Conservation (phyloP, 2,113 vertebrate genomes). For the Trogon melanurus region DNA sequence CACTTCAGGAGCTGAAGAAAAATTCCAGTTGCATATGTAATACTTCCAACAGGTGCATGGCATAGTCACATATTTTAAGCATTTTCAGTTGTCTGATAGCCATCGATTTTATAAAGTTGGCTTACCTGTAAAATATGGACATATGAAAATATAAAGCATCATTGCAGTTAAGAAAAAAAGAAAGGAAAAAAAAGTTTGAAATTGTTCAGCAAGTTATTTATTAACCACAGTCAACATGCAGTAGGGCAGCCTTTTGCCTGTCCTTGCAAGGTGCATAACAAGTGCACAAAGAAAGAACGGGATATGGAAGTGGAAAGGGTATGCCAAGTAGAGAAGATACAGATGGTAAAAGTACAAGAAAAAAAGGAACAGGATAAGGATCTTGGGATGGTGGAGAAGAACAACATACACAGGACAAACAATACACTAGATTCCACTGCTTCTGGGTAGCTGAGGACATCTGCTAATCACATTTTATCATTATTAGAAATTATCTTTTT, state of each 20-base stretch:
- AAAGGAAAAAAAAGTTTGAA: neutral
- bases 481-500: neutral
- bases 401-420: neutral
- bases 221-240: neutral
- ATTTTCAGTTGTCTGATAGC: neutral
- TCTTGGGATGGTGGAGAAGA: neutral
- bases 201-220: neutral
- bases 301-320: neutral
- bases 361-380: neutral
- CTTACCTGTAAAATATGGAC: neutral
- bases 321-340: neutral
- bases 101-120: neutral
- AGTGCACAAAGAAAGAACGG: neutral
- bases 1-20: neutral
- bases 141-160: neutral
- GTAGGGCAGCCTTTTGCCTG: neutral
- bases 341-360: neutral
- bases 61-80: neutral
- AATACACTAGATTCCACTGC: neutral
- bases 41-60: neutral
- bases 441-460: neutral
- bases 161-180: neutral
- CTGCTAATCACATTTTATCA: neutral
- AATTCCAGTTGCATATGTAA: neutral
- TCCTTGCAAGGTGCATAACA: neutral